phyloP scores from a whole-genome alignment of 2,888 invertebrate genomes.

The Rhimphoctona megacephalus region DNA sequence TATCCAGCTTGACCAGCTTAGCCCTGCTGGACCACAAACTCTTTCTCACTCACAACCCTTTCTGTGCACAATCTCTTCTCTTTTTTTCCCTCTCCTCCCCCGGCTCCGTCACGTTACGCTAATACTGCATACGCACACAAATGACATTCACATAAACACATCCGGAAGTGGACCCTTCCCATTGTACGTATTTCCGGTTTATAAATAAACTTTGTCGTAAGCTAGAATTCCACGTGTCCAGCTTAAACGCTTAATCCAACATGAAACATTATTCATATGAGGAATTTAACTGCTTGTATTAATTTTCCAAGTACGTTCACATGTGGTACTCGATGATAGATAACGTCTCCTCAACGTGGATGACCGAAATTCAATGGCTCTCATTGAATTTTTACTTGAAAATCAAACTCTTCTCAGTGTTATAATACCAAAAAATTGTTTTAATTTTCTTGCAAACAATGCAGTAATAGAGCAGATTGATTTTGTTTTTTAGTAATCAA shows the following conservation, averaged over 20 bases:
- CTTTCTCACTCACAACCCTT: slow-evolving; percentile 43
- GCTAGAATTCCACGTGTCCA: slow-evolving; percentile 67
- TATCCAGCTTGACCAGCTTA: slow-evolving; percentile 78
- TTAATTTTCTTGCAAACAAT: neutral
- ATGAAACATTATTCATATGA: slow-evolving; percentile 2
- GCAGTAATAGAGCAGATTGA: neutral
- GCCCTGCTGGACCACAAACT: slow-evolving; percentile 63
- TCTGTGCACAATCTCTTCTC: slow-evolving; percentile 30
- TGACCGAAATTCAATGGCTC: neutral
- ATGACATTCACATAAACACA: slow-evolving; percentile 24
- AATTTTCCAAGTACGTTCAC: slow-evolving; percentile 8
- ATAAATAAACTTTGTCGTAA: slow-evolving; percentile 78
- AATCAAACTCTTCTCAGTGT: neutral
- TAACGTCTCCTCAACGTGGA: neutral
- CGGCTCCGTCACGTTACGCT: neutral
- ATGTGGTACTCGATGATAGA: neutral
- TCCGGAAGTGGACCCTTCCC: slow-evolving; percentile 1
- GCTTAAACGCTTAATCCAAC: slow-evolving; percentile 59
- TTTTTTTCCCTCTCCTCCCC: slow-evolving; percentile 23
- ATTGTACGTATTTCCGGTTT: slow-evolving; percentile 72
- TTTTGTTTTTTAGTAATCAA: too few relatives aligned
- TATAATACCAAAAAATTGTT: neutral
- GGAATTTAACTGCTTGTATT: neutral
- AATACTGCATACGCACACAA: slow-evolving; percentile 35
- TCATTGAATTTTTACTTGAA: neutral